Base-by-base conservation (phyloP, 2,113 vertebrate genomes). In the Oceanodroma tethys region DNA sequence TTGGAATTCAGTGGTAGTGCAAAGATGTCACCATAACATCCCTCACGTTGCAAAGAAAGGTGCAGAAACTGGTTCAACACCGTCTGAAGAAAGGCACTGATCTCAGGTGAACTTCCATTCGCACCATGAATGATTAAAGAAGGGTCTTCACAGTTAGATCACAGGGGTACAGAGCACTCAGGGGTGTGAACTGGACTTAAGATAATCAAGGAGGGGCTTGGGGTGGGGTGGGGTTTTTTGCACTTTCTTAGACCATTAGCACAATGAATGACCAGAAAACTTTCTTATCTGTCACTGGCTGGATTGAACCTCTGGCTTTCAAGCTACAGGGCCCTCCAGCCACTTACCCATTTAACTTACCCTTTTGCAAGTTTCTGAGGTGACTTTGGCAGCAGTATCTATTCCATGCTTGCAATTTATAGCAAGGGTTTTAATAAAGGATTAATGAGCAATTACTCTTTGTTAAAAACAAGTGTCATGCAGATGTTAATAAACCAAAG, bases 161-260 rank as follows among this genome's bases (percentile, higher is more conserved):
- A 56, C 43, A 72, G 27, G 3, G 8, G 4, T 32, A 45, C 13
- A 40, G 76, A 63, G 34, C 43, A 26, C 55, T 71, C 38, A 38
- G 38, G 18, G 1, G 0, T 48, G 38, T 34, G 23, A 56, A 48
- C 0, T 73, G 10, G 2, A 26, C 23, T 83, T 56, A 36, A 65
- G 25, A 29, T 20, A 53, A 36, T 22, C 50, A 48, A 72, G 27
- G 63, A 73, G 13, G 10, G 32, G 26, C 5, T 26, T 0, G 0
- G 3, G 9, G 27, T 84, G 34, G 15, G 6, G 4, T 53, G 20
- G 20, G 3, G 0, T 1, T 72, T 86, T 90, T 67, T 60, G 21
- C n/a, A 23, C 11, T 62, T 38, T 56, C 29, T 66, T 84, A 81
- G 58, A 30, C 30, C 14, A 19, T 19, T 47, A 75, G 11, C 21